phyloP scores from a whole-genome alignment of 2,888 invertebrate species.

The Ochropleura leucogaster region DNA sequence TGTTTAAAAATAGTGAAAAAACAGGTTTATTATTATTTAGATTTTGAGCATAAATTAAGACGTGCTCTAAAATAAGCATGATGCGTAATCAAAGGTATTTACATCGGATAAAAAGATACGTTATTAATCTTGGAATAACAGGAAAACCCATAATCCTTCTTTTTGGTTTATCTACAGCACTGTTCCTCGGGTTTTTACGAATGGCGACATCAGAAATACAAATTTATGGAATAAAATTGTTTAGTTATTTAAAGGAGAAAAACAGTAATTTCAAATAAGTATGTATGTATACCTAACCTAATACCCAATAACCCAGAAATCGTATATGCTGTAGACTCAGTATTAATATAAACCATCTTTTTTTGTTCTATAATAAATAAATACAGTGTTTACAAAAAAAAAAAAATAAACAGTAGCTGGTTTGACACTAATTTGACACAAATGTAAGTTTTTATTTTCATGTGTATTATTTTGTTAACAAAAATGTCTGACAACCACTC shows the following conservation, averaged over 20 bases:
- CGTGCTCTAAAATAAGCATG: conserved; percentile 9
- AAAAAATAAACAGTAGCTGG: too few species aligned
- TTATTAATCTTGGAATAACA: conserved; percentile 12
- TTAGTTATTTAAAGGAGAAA: not conserved
- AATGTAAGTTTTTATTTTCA: too few species aligned
- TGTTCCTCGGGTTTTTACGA: conserved; percentile 19
- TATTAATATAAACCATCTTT: too few species aligned
- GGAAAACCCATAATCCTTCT: conserved; percentile 27
- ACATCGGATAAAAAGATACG: not conserved
- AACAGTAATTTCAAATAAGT: not conserved
- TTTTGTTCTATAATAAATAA: too few species aligned
- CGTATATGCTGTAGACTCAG: too few species aligned
- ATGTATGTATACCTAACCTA: too few species aligned
- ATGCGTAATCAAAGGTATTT: not conserved
- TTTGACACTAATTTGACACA: too few species aligned
- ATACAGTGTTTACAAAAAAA: too few species aligned
- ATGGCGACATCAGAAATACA: not conserved
- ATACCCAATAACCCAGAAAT: too few species aligned
- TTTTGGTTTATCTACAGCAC: conserved; percentile 24
- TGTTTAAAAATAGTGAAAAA: not conserved
- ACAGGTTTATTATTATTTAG: conserved; percentile 1
- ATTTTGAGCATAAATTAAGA: not conserved
- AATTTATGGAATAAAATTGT: conserved; percentile 5
- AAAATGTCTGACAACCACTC: too few species aligned
- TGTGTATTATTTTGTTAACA: too few species aligned